phyloP scores from a whole-genome alignment of 2,888 invertebrate genomes.

The Volucella bombylans region DNA sequence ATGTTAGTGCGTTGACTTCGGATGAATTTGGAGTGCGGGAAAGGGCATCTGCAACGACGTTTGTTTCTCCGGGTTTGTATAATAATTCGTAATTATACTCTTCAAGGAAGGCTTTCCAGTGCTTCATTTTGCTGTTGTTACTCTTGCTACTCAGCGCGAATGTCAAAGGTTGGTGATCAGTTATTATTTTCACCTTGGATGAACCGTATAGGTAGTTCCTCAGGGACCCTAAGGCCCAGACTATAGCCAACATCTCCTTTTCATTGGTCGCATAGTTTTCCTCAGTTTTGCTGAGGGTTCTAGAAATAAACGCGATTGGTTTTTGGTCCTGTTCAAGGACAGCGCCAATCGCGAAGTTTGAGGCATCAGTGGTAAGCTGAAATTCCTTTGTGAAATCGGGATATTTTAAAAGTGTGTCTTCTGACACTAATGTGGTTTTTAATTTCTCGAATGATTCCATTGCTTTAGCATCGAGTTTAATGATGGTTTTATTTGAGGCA shows the following conservation, averaged over 20 bases:
- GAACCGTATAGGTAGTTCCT: conserved; percentile 15
- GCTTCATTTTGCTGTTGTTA: too few species aligned
- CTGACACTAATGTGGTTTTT: conserved; percentile 37
- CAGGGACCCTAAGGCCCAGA: too few species aligned
- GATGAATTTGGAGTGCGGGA: too few species aligned
- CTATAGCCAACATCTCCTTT: too few species aligned
- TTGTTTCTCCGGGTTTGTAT: background rate
- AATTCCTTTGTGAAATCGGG: conserved; percentile 33
- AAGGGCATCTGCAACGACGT: conserved; percentile 10
- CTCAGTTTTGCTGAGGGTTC: conserved; percentile 18
- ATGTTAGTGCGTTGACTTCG: too few species aligned
- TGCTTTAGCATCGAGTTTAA: conserved; percentile 19
- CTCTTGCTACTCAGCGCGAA: too few species aligned
- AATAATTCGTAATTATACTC: too few species aligned
- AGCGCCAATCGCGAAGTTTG: too few species aligned
- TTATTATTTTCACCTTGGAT: background rate
- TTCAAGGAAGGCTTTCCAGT: too few species aligned
- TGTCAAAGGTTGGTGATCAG: too few species aligned
- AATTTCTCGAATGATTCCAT: conserved; percentile 25
- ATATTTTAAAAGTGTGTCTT: conserved; percentile 33
- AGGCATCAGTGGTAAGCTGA: conserved; percentile 30
- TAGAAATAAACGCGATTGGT: conserved; percentile 17
- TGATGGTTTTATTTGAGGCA: conserved; percentile 36
- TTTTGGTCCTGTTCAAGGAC: too few species aligned
- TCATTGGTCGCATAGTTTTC: conserved; percentile 21